phyloP scores from a whole-genome alignment of 2,113 vertebrate genomes.

The Silurus meridionalis region DNA sequence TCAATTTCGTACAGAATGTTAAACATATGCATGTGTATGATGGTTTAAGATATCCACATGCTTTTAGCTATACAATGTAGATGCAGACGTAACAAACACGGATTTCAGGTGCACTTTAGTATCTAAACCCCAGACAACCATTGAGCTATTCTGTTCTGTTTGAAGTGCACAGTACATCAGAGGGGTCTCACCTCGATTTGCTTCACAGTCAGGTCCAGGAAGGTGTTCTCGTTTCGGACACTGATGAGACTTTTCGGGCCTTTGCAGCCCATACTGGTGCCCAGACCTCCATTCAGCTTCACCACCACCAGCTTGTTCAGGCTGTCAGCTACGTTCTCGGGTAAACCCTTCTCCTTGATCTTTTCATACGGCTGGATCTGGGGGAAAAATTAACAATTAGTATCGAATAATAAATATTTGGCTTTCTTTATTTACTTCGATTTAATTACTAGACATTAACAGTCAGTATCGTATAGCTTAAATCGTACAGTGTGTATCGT shows the following conservation, averaged over 20 bases:
- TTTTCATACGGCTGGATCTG: constrained; percentile 94
- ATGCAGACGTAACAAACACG: too few relatives aligned
- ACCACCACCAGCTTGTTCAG: constrained; percentile 93
- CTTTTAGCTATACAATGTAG: too few relatives aligned
- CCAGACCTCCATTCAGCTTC: constrained; percentile 94
- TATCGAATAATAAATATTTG: background rate
- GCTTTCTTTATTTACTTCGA: too few relatives aligned
- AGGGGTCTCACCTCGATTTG: constrained; percentile 87
- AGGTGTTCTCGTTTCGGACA: constrained; percentile 95
- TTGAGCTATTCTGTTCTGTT: too few relatives aligned
- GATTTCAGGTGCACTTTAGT: too few relatives aligned
- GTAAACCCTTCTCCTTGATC: constrained; percentile 83
- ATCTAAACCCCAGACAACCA: too few relatives aligned
- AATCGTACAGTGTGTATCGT: too few relatives aligned
- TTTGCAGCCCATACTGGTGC: constrained; percentile 98
- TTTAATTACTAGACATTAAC: too few relatives aligned
- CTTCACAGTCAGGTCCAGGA: constrained; percentile 94
- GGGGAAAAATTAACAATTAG: background rate
- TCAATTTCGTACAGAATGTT: too few relatives aligned
- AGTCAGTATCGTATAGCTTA: too few relatives aligned
- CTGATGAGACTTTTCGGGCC: constrained; percentile 96
- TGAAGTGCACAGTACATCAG: background rate
- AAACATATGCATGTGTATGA: too few relatives aligned
- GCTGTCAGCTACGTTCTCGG: constrained; percentile 79
- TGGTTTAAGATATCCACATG: too few relatives aligned